Percentiles rank a stretch among this genome's conserved stretches.
These are phyloP conservation scores for Porphyrio hochstetteri DNA, from an alignment of 2,113 vertebrate genomes.

Conservation along the genomic window DNA sequence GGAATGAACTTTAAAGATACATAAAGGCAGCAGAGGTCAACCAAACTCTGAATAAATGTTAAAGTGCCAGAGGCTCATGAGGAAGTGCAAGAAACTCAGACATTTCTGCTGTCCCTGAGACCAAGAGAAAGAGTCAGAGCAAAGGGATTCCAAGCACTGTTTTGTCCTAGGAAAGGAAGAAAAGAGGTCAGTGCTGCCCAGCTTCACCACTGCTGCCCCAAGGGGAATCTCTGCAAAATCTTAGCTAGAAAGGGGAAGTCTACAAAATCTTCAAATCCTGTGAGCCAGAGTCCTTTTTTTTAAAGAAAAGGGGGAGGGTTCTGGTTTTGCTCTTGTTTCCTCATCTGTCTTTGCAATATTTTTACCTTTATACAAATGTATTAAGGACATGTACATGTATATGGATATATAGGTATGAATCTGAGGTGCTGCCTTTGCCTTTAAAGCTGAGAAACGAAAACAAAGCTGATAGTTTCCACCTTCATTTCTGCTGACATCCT, in stretches of 20 bases:
- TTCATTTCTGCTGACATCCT: neutral
- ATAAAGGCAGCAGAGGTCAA: slow-evolving; percentile 40
- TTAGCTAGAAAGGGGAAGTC: neutral
- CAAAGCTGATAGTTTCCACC: neutral
- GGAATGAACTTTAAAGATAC: slow-evolving; percentile 56
- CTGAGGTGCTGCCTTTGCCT: neutral
- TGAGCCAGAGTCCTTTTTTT: neutral
- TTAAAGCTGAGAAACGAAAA: neutral
- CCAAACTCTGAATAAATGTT: slow-evolving; percentile 55
- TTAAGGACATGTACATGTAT: neutral
- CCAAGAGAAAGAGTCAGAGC: neutral
- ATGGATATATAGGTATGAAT: neutral
- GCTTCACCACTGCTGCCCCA: neutral
- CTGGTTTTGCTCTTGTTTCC: neutral
- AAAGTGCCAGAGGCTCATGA: neutral
- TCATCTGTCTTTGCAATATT: neutral
- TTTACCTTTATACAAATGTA: neutral
- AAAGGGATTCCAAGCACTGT: neutral
- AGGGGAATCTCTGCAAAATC: neutral
- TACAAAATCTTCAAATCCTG: neutral
- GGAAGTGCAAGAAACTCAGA: slow-evolving; percentile 20
- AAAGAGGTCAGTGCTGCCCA: neutral
- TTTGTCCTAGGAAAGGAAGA: neutral
- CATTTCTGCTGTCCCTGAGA: neutral
- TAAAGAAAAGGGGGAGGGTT: neutral